Evolutionary conservation across 2,113 vertebrate genomes (phyloP).

Genomic region (Manacus vitellinus): DNA sequence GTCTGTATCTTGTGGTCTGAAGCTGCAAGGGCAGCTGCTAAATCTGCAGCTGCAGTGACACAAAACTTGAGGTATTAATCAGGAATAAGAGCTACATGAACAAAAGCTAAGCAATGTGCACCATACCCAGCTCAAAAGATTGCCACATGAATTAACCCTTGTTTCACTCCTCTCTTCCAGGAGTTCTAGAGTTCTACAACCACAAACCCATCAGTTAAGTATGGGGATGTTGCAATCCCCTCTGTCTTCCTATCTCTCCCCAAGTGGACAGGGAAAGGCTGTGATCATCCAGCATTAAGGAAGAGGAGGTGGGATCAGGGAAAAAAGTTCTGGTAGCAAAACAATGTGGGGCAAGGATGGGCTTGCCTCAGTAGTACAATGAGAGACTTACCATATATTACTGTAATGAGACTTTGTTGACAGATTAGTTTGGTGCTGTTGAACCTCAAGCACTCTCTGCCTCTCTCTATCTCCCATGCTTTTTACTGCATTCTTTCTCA

Average conservation of each 20-base stretch:
- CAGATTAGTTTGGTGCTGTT: constrained; percentile 41
- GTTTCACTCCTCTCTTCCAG: neutral
- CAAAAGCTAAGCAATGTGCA: neutral
- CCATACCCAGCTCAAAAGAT: neutral
- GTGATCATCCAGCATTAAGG: neutral
- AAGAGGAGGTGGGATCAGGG: neutral
- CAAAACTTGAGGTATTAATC: neutral
- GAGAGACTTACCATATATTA: neutral
- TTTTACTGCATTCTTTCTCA: neutral
- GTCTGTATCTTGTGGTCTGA: neutral
- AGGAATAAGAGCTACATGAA: neutral
- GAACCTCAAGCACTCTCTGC: constrained; percentile 9
- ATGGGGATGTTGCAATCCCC: neutral
- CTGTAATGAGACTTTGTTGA: constrained; percentile 56
- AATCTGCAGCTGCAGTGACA: neutral
- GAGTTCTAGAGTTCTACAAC: neutral
- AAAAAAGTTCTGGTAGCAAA: neutral
- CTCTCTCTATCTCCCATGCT: neutral
- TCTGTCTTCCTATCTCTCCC: neutral
- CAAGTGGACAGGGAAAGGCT: neutral
- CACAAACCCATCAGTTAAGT: neutral
- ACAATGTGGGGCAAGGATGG: constrained; percentile 21
- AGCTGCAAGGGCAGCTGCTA: neutral
- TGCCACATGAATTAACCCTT: neutral
- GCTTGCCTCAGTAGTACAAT: constrained; percentile 30